A percentile compares a stretch with the other conserved stretches of the same genome.
Evolutionary conservation across 2,888 invertebrate species (phyloP).

Genomic region (Tricholauxania praeusta): DNA sequence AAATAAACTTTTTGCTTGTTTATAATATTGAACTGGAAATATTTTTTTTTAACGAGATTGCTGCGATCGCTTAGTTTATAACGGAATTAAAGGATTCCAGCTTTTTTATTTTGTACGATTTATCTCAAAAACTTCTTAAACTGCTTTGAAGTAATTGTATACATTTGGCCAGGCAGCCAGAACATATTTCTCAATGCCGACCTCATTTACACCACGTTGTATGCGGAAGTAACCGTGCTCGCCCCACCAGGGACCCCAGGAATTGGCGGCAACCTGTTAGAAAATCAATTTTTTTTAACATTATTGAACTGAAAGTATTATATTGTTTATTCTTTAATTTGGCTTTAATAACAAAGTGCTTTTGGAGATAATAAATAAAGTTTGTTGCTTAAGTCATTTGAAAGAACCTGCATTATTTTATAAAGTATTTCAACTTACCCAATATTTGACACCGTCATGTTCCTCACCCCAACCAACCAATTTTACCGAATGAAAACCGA

Average conservation of each 20-base stretch:
- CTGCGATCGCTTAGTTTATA: too few species aligned
- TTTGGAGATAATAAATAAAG: background rate
- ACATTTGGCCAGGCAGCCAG: conserved; percentile 78
- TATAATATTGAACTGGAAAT: background rate
- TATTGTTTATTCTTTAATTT: too few species aligned
- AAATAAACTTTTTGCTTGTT: conserved; percentile 20
- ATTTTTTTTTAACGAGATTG: conserved; percentile 13
- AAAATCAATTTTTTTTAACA: conserved; percentile 30
- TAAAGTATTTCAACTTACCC: conserved; percentile 74
- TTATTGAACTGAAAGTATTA: background rate
- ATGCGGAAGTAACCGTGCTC: conserved; percentile 93
- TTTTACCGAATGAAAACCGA: conserved; percentile 90
- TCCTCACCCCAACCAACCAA: conserved; percentile 94
- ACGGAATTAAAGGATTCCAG: too few species aligned
- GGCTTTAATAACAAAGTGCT: background rate
- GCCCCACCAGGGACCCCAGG: conserved; percentile 94
- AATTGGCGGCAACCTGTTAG: conserved; percentile 89
- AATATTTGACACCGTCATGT: conserved; percentile 77
- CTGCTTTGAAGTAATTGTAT: conserved; percentile 58
- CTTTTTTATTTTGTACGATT: too few species aligned
- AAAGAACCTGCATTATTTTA: background rate
- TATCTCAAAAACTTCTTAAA: background rate
- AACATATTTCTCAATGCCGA: conserved; percentile 91
- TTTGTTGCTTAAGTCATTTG: background rate
- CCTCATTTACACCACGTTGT: conserved; percentile 84